Evolutionary conservation across 2,113 vertebrate genomes (phyloP).

Genomic region (Anoplopoma fimbria): DNA sequence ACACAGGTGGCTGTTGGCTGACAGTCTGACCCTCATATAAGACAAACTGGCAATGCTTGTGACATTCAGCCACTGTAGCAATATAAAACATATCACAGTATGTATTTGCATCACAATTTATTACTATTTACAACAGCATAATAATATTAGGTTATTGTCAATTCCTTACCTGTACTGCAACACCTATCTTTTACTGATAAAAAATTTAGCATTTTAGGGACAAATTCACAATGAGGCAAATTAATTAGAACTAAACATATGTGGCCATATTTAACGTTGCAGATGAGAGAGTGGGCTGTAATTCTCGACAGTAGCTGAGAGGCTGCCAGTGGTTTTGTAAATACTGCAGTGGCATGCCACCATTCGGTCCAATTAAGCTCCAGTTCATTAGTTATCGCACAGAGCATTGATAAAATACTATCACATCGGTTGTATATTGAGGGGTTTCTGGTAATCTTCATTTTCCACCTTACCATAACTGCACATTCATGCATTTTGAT

Average conservation of each 20-base stretch:
- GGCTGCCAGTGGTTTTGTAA: constrained; percentile 53
- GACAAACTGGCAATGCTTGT: constrained; percentile 25
- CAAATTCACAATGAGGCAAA: constrained; percentile 5
- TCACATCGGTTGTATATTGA: constrained; percentile 5
- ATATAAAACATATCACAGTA: constrained; percentile 7
- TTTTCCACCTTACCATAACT: not conserved
- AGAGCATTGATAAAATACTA: constrained; percentile 37
- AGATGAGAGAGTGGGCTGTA: constrained; percentile 18
- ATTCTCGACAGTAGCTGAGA: constrained; percentile 9
- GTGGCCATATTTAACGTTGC: constrained; percentile 24
- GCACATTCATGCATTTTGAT: not conserved
- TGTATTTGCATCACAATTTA: not conserved
- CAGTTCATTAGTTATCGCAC: constrained; percentile 49
- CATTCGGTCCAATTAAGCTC: constrained; percentile 44
- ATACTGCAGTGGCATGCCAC: constrained; percentile 39
- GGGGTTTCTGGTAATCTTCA: constrained; percentile 14
- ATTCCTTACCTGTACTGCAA: not conserved
- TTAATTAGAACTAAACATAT: constrained; percentile 29
- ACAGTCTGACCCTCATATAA: constrained; percentile 48
- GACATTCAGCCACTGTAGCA: constrained; percentile 26
- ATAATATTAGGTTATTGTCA: not conserved
- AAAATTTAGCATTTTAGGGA: not conserved
- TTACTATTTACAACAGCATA: not conserved
- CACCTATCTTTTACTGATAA: not conserved
- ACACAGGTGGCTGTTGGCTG: constrained; percentile 57